Base-by-base conservation (phyloP, 2,797 vertebrate species). In the Sarcophilus harrisii region DNA sequence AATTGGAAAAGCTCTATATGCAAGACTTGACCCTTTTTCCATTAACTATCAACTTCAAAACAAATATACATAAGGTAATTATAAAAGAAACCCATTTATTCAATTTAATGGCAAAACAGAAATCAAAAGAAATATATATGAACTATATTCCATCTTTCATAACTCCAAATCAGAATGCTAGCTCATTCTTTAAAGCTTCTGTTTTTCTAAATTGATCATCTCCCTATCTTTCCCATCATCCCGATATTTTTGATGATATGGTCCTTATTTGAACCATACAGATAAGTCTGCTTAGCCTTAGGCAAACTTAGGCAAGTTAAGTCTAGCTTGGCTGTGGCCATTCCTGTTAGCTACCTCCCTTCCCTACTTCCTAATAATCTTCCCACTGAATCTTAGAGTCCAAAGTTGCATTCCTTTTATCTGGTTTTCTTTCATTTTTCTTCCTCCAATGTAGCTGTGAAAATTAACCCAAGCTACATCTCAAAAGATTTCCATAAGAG, bases 51-150 rank as follows among this genome's bases (percentile, higher is more conserved):
- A 38, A n/a, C 66, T 38, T n/a, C 66, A 38, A 16, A 73, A 73
- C 38, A n/a, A 38, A 38, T 5, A 73, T 73, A 73, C 18, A 45
- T 10, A 73, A 21, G n/a, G 66, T n/a, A 73, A 73, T 24, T 81
- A 81, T 81, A 81, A 81, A 81, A 81, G n/a, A 81, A 81, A 45
- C 66, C 66, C n/a, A 45, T 81, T 81, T 81, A 81, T 81, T n/a
- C 66, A 81, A 81, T 73, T 38, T 81, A 81, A 81, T 45, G 9
- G 18, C n/a, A 45, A 81, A 81, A 45, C n/a, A 81, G n/a, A 81
- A 81, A 81, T 81, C n/a, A 81, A 49, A 87, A 1, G 54, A 55
- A 55, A 5, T 55, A 55, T 55, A 55, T 55, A 55, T 55, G 10
- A 55, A 55, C 9, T 55, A 55, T 55, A 55, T 55, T 52, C 9